Conservation (phyloP, 2,113 vertebrate genomes). For the Cryptotis parvus region DNA sequence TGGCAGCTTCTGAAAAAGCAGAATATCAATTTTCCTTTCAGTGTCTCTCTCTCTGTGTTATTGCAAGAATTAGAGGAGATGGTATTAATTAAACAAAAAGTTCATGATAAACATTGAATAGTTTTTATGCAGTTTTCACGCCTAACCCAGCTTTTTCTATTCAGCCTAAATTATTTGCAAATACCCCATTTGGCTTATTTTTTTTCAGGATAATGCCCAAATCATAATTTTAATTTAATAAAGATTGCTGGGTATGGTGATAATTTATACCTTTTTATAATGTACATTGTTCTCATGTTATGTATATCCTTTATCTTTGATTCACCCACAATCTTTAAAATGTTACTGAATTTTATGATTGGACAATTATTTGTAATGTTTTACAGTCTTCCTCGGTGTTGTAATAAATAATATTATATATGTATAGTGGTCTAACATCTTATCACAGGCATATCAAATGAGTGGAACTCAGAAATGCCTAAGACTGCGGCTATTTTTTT, state of each 20-base stretch:
- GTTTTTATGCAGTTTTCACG: background rate
- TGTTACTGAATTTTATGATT: background rate
- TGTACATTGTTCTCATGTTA: background rate
- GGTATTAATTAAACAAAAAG: background rate
- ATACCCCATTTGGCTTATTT: background rate
- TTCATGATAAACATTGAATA: background rate
- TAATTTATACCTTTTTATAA: background rate
- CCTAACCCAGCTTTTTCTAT: background rate
- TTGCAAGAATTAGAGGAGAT: background rate
- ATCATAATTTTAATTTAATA: background rate
- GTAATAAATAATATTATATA: background rate
- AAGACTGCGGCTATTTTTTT: background rate
- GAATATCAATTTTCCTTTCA: background rate
- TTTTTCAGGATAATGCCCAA: background rate
- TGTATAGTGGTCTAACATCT: too few species aligned
- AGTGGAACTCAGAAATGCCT: background rate
- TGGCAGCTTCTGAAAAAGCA: background rate
- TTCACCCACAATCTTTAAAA: background rate
- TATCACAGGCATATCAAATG: background rate
- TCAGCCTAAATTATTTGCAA: background rate
- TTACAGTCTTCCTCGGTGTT: background rate
- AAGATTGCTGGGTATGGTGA: too few species aligned
- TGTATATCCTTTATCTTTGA: background rate
- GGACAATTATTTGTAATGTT: background rate
- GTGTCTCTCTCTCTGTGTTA: background rate